A percentile compares a stretch with the other conserved stretches of the same genome.
phyloP scores from a whole-genome alignment of 2,888 invertebrate species.

The Nebria salina region DNA sequence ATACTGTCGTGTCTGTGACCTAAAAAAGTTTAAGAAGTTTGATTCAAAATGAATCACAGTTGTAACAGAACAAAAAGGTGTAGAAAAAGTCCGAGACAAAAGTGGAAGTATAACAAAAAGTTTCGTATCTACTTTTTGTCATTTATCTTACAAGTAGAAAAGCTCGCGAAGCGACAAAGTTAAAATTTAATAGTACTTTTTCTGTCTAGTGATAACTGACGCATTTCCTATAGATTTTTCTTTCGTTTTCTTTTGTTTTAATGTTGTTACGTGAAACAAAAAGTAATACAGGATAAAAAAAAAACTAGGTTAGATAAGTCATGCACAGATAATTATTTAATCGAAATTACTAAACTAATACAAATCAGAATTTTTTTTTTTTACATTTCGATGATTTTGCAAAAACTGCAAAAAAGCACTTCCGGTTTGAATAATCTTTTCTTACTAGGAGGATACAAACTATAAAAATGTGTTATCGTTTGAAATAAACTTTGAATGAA shows the following conservation, averaged over 20 bases:
- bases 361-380: too few relatives aligned
- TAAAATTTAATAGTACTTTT: background rate
- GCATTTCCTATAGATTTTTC: background rate
- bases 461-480: too few relatives aligned
- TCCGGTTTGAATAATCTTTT: too few relatives aligned
- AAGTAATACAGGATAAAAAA: background rate
- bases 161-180: background rate
- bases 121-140: background rate
- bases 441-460: too few relatives aligned
- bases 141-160: conserved; percentile 1
- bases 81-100: background rate
- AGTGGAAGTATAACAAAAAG: background rate
- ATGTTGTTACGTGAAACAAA: background rate
- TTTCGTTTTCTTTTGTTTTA: background rate
- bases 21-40: background rate
- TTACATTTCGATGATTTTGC: too few relatives aligned
- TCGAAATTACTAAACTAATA: too few relatives aligned
- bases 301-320: background rate
- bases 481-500: too few relatives aligned
- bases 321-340: background rate
- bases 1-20: too few relatives aligned
- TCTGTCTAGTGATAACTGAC: background rate
- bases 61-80: background rate
- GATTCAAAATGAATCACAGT: background rate
- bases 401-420: too few relatives aligned